Evolutionary conservation across 1,140 invertebrate species (phyloP), one percentile per base, ranked within the genome.

Genomic region (Thaumetopoea pityocampa): DNA sequence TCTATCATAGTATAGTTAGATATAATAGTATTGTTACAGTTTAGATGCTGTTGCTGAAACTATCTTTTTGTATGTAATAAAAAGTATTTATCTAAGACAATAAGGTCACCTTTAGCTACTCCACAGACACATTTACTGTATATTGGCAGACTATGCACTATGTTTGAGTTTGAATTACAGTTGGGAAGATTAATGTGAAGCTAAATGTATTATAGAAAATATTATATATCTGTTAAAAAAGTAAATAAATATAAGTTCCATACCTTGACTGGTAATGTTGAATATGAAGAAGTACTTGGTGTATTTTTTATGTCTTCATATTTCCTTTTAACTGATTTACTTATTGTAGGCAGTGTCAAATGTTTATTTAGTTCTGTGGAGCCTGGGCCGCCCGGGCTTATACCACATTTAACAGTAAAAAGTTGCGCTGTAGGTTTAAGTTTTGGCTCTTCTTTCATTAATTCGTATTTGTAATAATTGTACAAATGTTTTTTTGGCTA

Each of bases 221-320:
- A 27, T 27, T 27, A 27, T 27, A 27, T 29, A 29, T 29, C 17
- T 29, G 12, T 29, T 29, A 29, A 16, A 16, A n/a, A 29, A 16
- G 10, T 14, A 27, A 27, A 27, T 14, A 27, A 27, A 27, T 12
- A 27, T 10, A 12, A 29, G 17, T 12, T 29, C 15, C 28, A n/a
- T 34, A 34, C 30, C 6, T 34, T 34, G 6, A 34, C 16, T 11
- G 30, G 6, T 19, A 34, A 10, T 34, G 30, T 19, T 18, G 30
- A 34, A 34, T 10, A 19, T 34, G 30, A 18, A n/a, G 30, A 34
- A 11, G 30, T 34, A 34, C 30, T 20, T 16, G 30, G 30, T 15
- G 22, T 19, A 22, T n/a, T n/a, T n/a, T 16, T n/a, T 17, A 17
- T 10, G 10, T 32, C 15, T 7, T 32, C 29, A 16, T 6, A 20